A percentile compares a stretch with the other conserved stretches of the same genome.
phyloP scores from a whole-genome alignment of 1,140 invertebrate species.

The Drosophila sp. region DNA sequence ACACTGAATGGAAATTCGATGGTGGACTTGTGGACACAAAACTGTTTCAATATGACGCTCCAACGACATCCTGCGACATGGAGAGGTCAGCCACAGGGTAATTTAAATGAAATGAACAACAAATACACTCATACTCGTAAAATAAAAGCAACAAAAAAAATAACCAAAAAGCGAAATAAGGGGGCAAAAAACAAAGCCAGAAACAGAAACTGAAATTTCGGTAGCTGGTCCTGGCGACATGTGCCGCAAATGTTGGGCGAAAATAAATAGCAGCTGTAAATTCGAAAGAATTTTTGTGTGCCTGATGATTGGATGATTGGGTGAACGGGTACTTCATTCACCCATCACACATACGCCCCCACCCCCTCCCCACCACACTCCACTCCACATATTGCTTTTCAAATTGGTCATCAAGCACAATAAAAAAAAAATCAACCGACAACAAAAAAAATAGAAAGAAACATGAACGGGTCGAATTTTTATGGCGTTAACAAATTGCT shows the following conservation, averaged over 20 bases:
- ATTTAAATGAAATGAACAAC: conserved; percentile 82
- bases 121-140: conserved; percentile 65
- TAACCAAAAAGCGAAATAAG: neutral
- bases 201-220: conserved; percentile 10
- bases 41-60: conserved; percentile 71
- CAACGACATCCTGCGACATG: conserved; percentile 69
- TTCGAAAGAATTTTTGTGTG: conserved; percentile 45
- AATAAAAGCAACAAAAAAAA: conserved; percentile 39
- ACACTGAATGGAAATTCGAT: conserved; percentile 67
- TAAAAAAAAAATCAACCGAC: conserved; percentile 50
- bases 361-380: neutral
- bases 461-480: conserved; percentile 54
- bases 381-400: conserved; percentile 66
- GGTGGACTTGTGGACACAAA: conserved; percentile 55
- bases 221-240: conserved; percentile 53
- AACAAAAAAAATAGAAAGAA: conserved; percentile 20
- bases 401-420: conserved; percentile 74
- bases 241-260: conserved; percentile 67
- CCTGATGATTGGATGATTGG: conserved; percentile 41
- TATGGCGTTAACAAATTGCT: conserved; percentile 78
- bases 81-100: conserved; percentile 78
- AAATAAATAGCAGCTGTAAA: conserved; percentile 76
- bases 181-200: conserved; percentile 25
- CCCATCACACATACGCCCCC: neutral
- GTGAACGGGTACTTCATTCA: neutral